Evolutionary conservation across 2,113 vertebrate genomes (phyloP).

Genomic region (Hydrochoerus hydrochaeris): DNA sequence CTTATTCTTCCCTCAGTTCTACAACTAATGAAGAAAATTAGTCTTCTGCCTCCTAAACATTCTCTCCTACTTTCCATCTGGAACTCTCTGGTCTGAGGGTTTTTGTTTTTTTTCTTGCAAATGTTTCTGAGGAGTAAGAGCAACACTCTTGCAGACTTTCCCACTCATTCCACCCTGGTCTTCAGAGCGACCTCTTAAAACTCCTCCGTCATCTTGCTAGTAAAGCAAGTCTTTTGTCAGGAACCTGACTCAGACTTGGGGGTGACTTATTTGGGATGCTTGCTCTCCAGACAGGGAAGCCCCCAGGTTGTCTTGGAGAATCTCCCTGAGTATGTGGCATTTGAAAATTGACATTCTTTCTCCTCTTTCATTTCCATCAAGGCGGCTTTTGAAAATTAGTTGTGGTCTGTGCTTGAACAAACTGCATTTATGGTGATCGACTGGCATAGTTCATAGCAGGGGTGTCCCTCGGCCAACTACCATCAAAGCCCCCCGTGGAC

Average conservation of each 20-base stretch:
- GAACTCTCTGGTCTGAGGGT: background rate
- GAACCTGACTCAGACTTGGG: background rate
- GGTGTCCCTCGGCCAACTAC: background rate
- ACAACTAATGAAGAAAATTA: background rate
- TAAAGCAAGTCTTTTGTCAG: background rate
- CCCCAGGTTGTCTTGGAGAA: accelerated
- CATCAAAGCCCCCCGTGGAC: background rate
- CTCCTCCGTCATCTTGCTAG: background rate
- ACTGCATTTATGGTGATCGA: accelerated
- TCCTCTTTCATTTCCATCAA: background rate
- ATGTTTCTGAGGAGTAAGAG: background rate
- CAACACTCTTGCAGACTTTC: background rate
- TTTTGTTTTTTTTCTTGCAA: background rate
- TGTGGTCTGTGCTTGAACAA: background rate
- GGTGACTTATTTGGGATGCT: background rate
- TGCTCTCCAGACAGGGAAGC: background rate
- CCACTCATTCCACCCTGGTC: accelerated
- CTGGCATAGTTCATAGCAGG: accelerated
- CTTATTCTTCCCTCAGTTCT: background rate
- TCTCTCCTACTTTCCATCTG: background rate
- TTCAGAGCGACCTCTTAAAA: background rate
- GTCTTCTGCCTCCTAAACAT: background rate
- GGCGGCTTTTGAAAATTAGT: background rate
- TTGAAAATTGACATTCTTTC: background rate
- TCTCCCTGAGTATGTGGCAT: accelerated